phyloP scores from a whole-genome alignment of 2,888 invertebrate genomes.

The Clepsis dumicolana region DNA sequence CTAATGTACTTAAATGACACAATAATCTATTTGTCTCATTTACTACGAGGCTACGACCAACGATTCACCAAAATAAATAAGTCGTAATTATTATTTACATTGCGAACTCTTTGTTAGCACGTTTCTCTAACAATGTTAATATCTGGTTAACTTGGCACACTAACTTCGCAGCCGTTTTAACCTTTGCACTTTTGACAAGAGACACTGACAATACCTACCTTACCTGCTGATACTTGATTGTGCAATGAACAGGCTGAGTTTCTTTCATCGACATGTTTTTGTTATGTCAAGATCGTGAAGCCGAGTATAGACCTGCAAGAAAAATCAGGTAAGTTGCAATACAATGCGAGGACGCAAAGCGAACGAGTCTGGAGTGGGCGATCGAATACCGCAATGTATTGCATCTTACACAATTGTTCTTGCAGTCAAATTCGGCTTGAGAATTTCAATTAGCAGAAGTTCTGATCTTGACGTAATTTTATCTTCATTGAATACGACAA shows the following conservation, averaged over 20 bases:
- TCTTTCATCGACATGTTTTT: not conserved
- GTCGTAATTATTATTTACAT: not conserved
- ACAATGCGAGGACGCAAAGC: too few relatives aligned
- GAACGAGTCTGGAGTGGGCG: too few relatives aligned
- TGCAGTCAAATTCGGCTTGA: too few relatives aligned
- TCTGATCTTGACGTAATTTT: not conserved
- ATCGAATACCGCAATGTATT: too few relatives aligned
- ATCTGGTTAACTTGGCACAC: not conserved
- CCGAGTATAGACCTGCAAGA: too few relatives aligned
- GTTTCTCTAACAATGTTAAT: not conserved
- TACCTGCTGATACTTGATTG: not conserved
- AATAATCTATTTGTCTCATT: not conserved
- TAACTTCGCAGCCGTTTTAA: not conserved
- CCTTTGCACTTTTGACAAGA: not conserved
- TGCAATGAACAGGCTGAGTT: not conserved
- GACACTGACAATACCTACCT: not conserved
- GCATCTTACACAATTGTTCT: too few relatives aligned
- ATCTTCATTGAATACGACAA: not conserved
- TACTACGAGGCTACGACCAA: not conserved
- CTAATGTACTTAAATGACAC: conserved; percentile 1
- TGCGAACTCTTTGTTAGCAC: not conserved
- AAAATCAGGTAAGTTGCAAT: too few relatives aligned
- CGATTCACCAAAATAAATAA: not conserved
- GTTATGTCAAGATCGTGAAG: not conserved
- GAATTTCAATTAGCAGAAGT: not conserved